These are phyloP conservation scores for Drosophila peninsularis DNA, from an alignment of 2,888 invertebrate species.

Conservation along the genomic window DNA sequence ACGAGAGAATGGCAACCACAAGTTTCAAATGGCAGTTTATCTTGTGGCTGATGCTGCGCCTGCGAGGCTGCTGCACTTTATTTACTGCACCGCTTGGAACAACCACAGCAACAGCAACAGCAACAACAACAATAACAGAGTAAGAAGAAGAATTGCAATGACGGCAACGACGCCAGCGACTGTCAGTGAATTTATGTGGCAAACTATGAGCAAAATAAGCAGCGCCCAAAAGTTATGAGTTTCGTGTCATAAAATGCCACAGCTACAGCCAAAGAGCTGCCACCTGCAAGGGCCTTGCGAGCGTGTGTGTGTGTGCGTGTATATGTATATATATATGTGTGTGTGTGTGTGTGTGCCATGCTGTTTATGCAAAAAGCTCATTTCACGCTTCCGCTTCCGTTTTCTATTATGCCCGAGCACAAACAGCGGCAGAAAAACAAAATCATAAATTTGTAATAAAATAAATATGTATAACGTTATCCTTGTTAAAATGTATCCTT, in stretches of 20 bases:
- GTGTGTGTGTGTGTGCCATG: conserved; percentile 36
- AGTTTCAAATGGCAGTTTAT: conserved; percentile 81
- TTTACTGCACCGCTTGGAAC: conserved; percentile 42
- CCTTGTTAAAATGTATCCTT: conserved; percentile 37
- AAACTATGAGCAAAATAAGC: conserved; percentile 78
- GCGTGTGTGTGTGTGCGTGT: conserved; percentile 25
- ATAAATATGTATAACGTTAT: conserved; percentile 75
- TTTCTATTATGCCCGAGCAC: conserved; percentile 59
- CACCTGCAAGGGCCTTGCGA: conserved; percentile 62
- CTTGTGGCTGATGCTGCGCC: conserved; percentile 53
- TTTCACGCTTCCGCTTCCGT: conserved; percentile 81
- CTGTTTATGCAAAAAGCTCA: conserved; percentile 79
- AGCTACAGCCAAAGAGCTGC: conserved; percentile 36
- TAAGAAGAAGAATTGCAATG: conserved; percentile 41
- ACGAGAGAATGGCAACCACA: conserved; percentile 47
- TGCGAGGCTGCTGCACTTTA: conserved; percentile 54
- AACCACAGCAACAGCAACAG: conserved; percentile 17
- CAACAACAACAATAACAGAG: conserved; percentile 17
- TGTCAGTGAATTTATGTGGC: conserved; percentile 72
- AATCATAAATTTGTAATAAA: conserved; percentile 80
- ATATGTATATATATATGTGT: conserved; percentile 9
- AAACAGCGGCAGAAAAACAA: conserved; percentile 68
- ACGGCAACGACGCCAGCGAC: conserved; percentile 54
- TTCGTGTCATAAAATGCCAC: conserved; percentile 68
- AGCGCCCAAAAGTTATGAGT: conserved; percentile 76